Evolutionary conservation across 2,888 invertebrate genomes (phyloP).

Genomic region (Oligia strigilis): DNA sequence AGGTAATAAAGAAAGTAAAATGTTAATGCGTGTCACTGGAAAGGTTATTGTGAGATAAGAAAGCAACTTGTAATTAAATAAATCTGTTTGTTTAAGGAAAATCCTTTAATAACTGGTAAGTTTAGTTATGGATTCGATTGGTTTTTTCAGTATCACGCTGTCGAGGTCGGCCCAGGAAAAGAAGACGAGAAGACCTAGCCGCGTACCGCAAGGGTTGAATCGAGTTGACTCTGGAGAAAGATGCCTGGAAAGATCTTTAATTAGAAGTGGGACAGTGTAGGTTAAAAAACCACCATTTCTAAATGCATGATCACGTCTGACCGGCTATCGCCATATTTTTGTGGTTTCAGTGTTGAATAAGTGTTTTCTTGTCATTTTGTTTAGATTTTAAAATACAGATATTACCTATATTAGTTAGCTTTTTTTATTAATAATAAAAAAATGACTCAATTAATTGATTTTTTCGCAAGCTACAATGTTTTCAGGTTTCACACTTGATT

Average conservation of each 20-base stretch:
- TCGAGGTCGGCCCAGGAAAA: background rate
- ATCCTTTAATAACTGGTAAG: slow-evolving; percentile 18
- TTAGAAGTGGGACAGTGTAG: background rate
- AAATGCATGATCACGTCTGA: background rate
- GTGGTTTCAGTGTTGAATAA: background rate
- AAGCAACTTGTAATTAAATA: slow-evolving; percentile 70
- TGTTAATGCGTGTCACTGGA: slow-evolving; percentile 73
- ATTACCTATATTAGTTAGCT: too few species aligned
- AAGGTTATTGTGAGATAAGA: slow-evolving; percentile 77
- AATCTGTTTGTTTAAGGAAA: slow-evolving; percentile 52
- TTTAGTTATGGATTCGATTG: slow-evolving; percentile 12
- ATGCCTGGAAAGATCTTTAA: background rate
- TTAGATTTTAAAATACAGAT: too few species aligned
- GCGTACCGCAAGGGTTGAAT: background rate
- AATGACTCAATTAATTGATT: too few species aligned
- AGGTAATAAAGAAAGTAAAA: slow-evolving; percentile 76
- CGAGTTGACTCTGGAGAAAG: background rate
- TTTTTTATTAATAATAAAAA: too few species aligned
- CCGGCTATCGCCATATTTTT: background rate
- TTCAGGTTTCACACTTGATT: too few species aligned
- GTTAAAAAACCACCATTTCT: background rate
- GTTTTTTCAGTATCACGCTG: background rate
- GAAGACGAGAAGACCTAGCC: background rate
- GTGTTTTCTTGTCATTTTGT: too few species aligned
- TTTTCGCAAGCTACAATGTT: too few species aligned